Conservation (phyloP, 2,797 vertebrate genomes). For the Manis javanica region DNA sequence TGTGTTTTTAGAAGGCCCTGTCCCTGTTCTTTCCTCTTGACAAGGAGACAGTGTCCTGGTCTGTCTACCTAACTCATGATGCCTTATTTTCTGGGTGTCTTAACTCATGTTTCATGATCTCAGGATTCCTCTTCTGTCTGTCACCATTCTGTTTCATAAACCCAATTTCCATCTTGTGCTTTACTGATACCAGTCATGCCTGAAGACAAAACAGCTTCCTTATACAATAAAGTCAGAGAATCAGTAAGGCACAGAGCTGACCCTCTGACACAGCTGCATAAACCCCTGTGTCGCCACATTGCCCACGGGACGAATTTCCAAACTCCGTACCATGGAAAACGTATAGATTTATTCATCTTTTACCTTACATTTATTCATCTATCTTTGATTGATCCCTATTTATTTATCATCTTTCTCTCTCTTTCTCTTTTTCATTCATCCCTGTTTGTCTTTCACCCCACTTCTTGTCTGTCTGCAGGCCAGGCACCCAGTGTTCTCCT, state of each 20-base stretch:
- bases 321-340: background rate
- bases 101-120: background rate
- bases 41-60: background rate
- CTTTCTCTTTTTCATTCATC: background rate
- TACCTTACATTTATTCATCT: background rate
- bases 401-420: background rate
- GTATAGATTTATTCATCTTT: background rate
- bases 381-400: background rate
- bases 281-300: background rate
- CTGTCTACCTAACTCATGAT: background rate
- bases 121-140: background rate
- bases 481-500: background rate
- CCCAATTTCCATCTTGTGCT: background rate
- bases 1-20: background rate
- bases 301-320: background rate
- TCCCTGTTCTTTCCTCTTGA: background rate
- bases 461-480: background rate
- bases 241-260: background rate
- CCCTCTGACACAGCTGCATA: background rate
- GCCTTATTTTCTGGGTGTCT: background rate
- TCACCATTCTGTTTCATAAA: background rate
- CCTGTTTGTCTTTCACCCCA: background rate
- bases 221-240: background rate
- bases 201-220: background rate
- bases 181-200: background rate